Percentiles rank a stretch among this genome's conserved stretches.
phyloP scores from a whole-genome alignment of 2,797 vertebrate species.

The Lagocephalus sceleratus region DNA sequence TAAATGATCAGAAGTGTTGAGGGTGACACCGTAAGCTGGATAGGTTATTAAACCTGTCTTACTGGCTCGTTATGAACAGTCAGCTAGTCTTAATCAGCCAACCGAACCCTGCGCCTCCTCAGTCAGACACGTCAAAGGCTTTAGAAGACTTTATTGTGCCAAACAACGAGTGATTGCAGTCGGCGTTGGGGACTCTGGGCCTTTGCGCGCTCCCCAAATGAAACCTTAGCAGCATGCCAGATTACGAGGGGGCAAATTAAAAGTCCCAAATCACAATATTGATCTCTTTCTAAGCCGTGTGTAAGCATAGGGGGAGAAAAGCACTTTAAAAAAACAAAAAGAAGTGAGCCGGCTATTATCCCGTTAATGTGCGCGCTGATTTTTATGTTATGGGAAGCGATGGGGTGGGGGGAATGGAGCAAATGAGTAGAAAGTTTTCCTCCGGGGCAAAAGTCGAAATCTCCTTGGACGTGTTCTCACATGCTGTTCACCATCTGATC shows the following conservation, averaged over 20 bases:
- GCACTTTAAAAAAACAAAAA: neutral
- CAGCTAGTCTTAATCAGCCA: conserved; percentile 41
- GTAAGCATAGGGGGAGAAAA: neutral
- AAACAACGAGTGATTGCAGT: conserved; percentile 18
- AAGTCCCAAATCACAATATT: conserved; percentile 14
- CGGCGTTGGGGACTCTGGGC: conserved; percentile 15
- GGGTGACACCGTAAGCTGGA: conserved; percentile 33
- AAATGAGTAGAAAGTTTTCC: neutral
- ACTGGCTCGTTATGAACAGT: conserved; percentile 43
- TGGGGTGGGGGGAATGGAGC: neutral
- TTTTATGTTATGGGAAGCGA: too few relatives aligned
- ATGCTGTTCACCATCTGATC: conserved; percentile 23
- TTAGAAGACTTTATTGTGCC: conserved; percentile 27
- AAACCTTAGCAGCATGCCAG: conserved; percentile 15
- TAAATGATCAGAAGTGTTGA: conserved; percentile 36
- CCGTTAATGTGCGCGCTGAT: too few relatives aligned
- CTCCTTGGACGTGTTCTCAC: neutral
- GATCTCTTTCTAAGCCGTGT: conserved; percentile 5
- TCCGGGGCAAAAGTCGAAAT: neutral
- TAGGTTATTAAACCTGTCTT: conserved; percentile 46
- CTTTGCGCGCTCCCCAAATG: conserved; percentile 7
- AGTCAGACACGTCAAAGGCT: conserved; percentile 29
- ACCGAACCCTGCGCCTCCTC: conserved; percentile 35
- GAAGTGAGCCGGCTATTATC: neutral
- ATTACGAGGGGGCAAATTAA: conserved; percentile 18